These are phyloP conservation scores for Papilio machaon DNA, from an alignment of 1,140 invertebrate species.

Conservation along the genomic window DNA sequence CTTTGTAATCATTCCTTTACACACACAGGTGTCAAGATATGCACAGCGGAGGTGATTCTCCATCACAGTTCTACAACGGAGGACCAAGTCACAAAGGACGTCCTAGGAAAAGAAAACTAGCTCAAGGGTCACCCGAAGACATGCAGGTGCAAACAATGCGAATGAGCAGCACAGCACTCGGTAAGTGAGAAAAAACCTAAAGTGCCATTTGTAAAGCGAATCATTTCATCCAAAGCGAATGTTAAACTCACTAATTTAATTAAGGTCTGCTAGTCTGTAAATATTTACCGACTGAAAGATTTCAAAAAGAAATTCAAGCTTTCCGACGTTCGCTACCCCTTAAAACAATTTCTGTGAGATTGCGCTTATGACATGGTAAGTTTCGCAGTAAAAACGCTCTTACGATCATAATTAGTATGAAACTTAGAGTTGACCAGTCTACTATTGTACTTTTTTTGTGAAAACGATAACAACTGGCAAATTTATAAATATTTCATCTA, in stretches of 20 bases:
- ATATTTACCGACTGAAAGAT: slow-evolving; percentile 48
- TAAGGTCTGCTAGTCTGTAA: slow-evolving; percentile 51
- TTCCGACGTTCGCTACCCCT: slow-evolving; percentile 42
- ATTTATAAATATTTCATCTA: slow-evolving; percentile 59
- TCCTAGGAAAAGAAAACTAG: slow-evolving; percentile 90
- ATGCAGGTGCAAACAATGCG: slow-evolving; percentile 86
- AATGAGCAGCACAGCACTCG: slow-evolving; percentile 86
- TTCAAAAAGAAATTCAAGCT: slow-evolving; percentile 43
- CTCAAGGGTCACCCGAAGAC: slow-evolving; percentile 83
- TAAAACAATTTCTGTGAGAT: slow-evolving; percentile 46
- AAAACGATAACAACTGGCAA: not conserved
- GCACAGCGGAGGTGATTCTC: slow-evolving; percentile 83
- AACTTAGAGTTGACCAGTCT: not conserved
- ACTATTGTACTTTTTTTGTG: not conserved
- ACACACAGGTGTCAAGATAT: slow-evolving; percentile 72
- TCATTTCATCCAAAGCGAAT: slow-evolving; percentile 49
- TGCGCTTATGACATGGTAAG: slow-evolving; percentile 11
- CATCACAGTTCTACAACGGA: slow-evolving; percentile 83
- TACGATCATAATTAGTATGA: slow-evolving; percentile 12
- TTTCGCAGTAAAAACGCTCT: not conserved
- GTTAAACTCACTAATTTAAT: slow-evolving; percentile 51
- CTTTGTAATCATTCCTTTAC: not conserved
- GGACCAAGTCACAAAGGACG: slow-evolving; percentile 89
- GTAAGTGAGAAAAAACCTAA: slow-evolving; percentile 76
- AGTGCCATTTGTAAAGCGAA: slow-evolving; percentile 28